These are phyloP conservation scores for Enteromius afrohamiltoni DNA, from an alignment of 2,797 vertebrate species.

Conservation along the genomic window DNA sequence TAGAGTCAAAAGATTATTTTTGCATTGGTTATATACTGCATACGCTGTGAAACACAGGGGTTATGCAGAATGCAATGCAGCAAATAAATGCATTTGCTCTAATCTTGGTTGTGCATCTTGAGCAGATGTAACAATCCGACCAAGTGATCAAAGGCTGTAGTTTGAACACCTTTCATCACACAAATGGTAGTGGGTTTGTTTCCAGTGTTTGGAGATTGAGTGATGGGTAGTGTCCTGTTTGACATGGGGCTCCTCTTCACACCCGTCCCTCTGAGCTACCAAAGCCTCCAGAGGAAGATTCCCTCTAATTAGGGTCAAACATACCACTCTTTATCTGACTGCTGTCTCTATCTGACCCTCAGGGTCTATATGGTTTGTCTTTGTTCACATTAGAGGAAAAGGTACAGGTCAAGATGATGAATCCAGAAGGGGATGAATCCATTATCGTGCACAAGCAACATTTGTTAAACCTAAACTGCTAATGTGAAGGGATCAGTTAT, in stretches of 20 bases:
- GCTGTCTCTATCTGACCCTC: slow-evolving; percentile 37
- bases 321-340: slow-evolving; percentile 38
- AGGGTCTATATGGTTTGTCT: background rate
- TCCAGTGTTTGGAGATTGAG: slow-evolving; percentile 32
- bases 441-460: background rate
- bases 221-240: slow-evolving; percentile 33
- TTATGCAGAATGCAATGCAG: background rate
- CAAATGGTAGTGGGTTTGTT: slow-evolving; percentile 8
- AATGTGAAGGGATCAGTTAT: slow-evolving; percentile 9
- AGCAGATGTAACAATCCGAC: background rate
- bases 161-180: slow-evolving; percentile 23
- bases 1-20: background rate
- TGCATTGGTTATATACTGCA: background rate
- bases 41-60: background rate
- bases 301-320: slow-evolving; percentile 61
- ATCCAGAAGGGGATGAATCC: background rate
- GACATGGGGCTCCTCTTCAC: slow-evolving; percentile 38
- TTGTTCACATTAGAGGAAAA: slow-evolving; percentile 11
- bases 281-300: slow-evolving; percentile 31
- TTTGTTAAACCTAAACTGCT: background rate
- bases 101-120: background rate
- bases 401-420: background rate
- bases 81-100: background rate
- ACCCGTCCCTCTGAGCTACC: slow-evolving; percentile 17
- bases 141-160: slow-evolving; percentile 21